phyloP scores from a whole-genome alignment of 2,113 vertebrate species.

The Aegithalos caudatus region DNA sequence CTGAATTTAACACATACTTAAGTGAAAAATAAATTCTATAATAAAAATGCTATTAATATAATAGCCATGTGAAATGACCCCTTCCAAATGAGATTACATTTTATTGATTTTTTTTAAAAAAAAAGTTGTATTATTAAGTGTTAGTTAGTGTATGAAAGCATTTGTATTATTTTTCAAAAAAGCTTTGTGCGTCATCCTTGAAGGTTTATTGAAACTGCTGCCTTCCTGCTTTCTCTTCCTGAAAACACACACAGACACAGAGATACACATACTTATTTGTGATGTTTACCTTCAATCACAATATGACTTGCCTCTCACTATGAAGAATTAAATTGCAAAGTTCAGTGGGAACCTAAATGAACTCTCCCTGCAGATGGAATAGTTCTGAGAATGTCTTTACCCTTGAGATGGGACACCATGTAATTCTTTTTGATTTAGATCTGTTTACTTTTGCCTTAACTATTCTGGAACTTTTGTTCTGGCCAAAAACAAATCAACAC shows the following conservation, averaged over 20 bases:
- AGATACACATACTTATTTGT: neutral
- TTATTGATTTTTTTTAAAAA: neutral
- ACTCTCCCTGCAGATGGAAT: neutral
- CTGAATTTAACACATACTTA: neutral
- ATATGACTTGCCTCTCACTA: neutral
- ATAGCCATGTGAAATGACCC: neutral
- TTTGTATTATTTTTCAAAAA: neutral
- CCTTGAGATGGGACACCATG: neutral
- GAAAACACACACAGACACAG: neutral
- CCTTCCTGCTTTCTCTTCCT: neutral
- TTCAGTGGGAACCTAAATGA: conserved; percentile 13
- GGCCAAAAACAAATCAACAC: conserved; percentile 44
- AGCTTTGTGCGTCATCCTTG: neutral
- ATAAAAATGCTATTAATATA: neutral
- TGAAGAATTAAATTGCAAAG: neutral
- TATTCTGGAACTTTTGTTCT: conserved; percentile 57
- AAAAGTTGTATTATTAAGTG: neutral
- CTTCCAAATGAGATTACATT: neutral
- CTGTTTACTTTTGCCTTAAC: conserved; percentile 61
- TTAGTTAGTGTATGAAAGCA: neutral
- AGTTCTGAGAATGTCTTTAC: conserved; percentile 20
- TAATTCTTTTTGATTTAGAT: conserved; percentile 38
- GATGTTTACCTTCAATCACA: neutral
- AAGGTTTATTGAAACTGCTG: neutral
- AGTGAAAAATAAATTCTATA: neutral